Conservation (phyloP, 2,888 invertebrate genomes). For the Leptinotarsa juncta region DNA sequence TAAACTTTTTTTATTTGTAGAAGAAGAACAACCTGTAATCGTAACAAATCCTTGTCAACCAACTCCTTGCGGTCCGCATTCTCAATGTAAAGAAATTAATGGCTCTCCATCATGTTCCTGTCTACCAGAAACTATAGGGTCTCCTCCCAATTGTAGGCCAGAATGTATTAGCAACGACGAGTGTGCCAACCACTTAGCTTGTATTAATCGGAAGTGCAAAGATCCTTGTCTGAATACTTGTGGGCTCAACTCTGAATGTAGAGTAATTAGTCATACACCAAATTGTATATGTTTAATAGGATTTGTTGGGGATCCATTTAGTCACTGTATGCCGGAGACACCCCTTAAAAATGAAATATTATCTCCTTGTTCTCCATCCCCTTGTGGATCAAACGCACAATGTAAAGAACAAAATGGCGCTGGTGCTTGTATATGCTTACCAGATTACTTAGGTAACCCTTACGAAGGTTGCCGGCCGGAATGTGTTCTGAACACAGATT, state of each 20-base stretch:
- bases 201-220: slow-evolving; percentile 78
- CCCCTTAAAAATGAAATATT: slow-evolving; percentile 49
- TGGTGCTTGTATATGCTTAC: slow-evolving; percentile 64
- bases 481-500: slow-evolving; percentile 78
- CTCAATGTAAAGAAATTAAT: slow-evolving; percentile 77
- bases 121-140: slow-evolving; percentile 76
- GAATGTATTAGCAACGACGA: slow-evolving; percentile 83
- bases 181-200: slow-evolving; percentile 78
- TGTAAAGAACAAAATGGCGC: slow-evolving; percentile 66
- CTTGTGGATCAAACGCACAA: slow-evolving; percentile 71
- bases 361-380: slow-evolving; percentile 75
- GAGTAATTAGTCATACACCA: slow-evolving; percentile 80
- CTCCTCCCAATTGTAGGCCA: slow-evolving; percentile 81
- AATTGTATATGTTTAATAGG: slow-evolving; percentile 79
- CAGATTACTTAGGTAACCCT: slow-evolving; percentile 65
- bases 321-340: slow-evolving; percentile 66
- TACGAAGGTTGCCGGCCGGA: slow-evolving; percentile 77
- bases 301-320: slow-evolving; percentile 71
- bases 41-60: slow-evolving; percentile 78
- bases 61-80: slow-evolving; percentile 83
- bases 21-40: slow-evolving; percentile 55
- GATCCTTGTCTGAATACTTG: slow-evolving; percentile 84
- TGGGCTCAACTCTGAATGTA: slow-evolving; percentile 78
- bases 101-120: slow-evolving; percentile 81
- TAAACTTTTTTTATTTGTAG: neutral